phyloP scores from a whole-genome alignment of 2,113 vertebrate genomes.

The Oncorhynchus clarkii region DNA sequence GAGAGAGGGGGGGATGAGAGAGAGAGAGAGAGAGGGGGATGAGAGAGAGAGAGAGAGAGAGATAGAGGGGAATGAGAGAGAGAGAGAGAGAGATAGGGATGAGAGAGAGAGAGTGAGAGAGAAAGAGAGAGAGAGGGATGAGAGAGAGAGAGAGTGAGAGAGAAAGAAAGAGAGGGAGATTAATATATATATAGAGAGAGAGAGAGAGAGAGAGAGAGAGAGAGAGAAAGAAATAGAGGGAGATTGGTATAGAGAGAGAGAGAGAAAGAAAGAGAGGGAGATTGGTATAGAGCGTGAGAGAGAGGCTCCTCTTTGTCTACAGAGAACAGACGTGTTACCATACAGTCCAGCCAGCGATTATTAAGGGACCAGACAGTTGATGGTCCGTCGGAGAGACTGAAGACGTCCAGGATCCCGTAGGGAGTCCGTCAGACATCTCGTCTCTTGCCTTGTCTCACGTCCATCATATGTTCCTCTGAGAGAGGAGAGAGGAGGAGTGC shows the following conservation, averaged over 20 bases:
- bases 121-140: too few species aligned
- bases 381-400: constrained; percentile 24
- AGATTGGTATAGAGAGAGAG: too few species aligned
- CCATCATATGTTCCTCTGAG: constrained; percentile 6
- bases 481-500: constrained; percentile 1
- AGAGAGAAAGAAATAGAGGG: neutral
- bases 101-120: neutral
- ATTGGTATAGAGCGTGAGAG: neutral
- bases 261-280: neutral
- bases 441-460: too few species aligned
- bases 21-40: neutral
- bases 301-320: constrained; percentile 45
- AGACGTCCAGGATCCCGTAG: neutral
- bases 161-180: neutral
- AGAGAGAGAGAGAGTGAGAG: neutral
- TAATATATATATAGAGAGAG: neutral
- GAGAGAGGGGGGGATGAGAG: too few species aligned
- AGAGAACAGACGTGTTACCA: neutral
- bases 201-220: neutral
- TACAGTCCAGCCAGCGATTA: neutral
- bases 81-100: neutral
- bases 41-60: accelerated
- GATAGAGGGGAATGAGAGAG: too few species aligned
- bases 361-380: constrained; percentile 38
- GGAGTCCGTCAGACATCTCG: neutral